A percentile compares a stretch with the other conserved stretches of the same genome.
Conservation (phyloP, 2,797 vertebrate species). For the Danio kyathit region DNA sequence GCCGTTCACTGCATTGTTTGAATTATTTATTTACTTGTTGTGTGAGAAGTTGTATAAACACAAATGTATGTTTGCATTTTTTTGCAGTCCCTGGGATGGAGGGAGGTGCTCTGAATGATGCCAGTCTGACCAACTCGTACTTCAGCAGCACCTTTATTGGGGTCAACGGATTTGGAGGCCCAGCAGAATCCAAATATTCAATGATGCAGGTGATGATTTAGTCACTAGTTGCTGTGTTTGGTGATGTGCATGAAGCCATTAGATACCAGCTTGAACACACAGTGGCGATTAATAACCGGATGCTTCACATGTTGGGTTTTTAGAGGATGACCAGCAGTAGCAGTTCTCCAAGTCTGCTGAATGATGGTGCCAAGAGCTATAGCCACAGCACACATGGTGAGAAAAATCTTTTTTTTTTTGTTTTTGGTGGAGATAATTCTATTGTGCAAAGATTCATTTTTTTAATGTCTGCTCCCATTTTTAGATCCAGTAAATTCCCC, state of each 20-base stretch:
- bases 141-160: conserved; percentile 99
- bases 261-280: not conserved
- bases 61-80: not conserved
- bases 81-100: conserved; percentile 95
- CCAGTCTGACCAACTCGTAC: conserved; percentile 97
- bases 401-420: conserved; percentile 33
- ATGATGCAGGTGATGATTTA: conserved; percentile 95
- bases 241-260: not conserved
- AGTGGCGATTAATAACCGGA: not conserved
- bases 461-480: conserved; percentile 11
- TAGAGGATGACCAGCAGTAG: conserved; percentile 98
- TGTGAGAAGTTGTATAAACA: not conserved
- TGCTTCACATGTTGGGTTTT: conserved; percentile 48
- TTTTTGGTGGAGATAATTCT: conserved; percentile 6
- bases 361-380: conserved; percentile 98
- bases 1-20: not conserved
- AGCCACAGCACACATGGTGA: conserved; percentile 92
- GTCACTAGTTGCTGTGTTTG: not conserved
- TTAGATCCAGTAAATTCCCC: conserved; percentile 94
- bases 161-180: conserved; percentile 98
- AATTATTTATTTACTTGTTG: not conserved
- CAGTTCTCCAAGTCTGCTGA: conserved; percentile 98
- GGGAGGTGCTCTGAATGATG: conserved; percentile 88
- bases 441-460: not conserved
- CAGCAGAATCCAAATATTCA: conserved; percentile 95